Conservation (phyloP, 2,888 invertebrate species). For the Mythimna ferrago region DNA sequence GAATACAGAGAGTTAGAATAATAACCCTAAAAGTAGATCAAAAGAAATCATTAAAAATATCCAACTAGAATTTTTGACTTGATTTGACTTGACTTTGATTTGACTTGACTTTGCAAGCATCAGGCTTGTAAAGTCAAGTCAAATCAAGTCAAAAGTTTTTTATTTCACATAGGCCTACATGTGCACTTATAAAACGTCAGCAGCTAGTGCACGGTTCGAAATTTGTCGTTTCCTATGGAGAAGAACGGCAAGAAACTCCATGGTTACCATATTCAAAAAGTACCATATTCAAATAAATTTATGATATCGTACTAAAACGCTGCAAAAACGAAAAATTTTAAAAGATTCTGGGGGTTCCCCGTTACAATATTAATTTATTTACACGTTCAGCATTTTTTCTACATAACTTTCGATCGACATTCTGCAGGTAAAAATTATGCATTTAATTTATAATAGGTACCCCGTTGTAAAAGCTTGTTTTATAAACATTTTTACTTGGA, state of each 20-base stretch:
- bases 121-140: too few species aligned
- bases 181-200: too few species aligned
- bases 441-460: background rate
- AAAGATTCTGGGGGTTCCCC: background rate
- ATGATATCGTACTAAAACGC: background rate
- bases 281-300: background rate
- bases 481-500: too few species aligned
- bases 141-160: too few species aligned
- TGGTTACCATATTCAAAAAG: too few species aligned
- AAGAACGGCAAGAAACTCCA: too few species aligned
- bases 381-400: conserved; percentile 9
- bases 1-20: background rate
- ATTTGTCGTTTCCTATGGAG: too few species aligned
- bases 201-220: too few species aligned
- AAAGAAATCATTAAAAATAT: background rate
- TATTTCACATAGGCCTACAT: too few species aligned
- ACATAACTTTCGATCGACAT: background rate
- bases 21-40: background rate
- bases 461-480: too few species aligned
- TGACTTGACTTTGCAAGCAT: too few species aligned
- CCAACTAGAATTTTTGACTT: background rate
- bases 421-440: background rate
- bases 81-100: too few species aligned
- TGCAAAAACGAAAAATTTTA: background rate
- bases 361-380: background rate